Evolutionary conservation across 2,888 invertebrate genomes (phyloP).

Genomic region (Acronicta psi): DNA sequence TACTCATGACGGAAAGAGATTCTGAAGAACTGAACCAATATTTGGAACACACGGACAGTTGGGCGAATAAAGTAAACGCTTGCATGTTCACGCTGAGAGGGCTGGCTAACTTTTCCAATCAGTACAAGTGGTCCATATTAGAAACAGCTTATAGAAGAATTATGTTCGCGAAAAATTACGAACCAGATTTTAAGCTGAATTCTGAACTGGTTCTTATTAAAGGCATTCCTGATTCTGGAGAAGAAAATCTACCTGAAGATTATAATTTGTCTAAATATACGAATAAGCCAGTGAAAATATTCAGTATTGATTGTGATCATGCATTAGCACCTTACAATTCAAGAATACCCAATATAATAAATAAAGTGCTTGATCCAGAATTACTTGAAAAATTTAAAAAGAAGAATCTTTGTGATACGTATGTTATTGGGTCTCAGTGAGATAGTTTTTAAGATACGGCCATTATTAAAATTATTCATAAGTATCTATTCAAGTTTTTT

Average conservation of each 20-base stretch:
- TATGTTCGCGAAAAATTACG: slow-evolving; percentile 60
- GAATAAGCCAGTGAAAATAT: slow-evolving; percentile 62
- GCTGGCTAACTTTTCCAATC: slow-evolving; percentile 55
- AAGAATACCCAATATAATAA: slow-evolving; percentile 68
- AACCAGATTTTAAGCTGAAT: slow-evolving; percentile 61
- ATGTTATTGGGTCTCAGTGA: slow-evolving; percentile 35
- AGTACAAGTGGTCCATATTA: slow-evolving; percentile 60
- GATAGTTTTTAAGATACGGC: slow-evolving; percentile 36
- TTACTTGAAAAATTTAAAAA: slow-evolving; percentile 61
- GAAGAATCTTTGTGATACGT: slow-evolving; percentile 62
- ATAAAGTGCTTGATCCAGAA: slow-evolving; percentile 58
- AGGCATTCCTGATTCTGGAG: slow-evolving; percentile 56
- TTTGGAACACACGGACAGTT: slow-evolving; percentile 48
- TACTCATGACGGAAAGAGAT: slow-evolving; percentile 54
- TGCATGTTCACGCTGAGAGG: slow-evolving; percentile 52
- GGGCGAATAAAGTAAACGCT: slow-evolving; percentile 59
- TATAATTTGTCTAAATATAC: slow-evolving; percentile 69
- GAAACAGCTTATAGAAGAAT: slow-evolving; percentile 63
- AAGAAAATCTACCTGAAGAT: slow-evolving; percentile 57
- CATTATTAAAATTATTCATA: slow-evolving; percentile 27
- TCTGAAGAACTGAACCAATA: slow-evolving; percentile 45
- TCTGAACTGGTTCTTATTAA: slow-evolving; percentile 70
- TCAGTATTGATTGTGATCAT: slow-evolving; percentile 61
- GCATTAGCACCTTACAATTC: slow-evolving; percentile 60
- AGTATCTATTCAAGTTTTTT: not conserved